Conservation (phyloP, 2,888 invertebrate species). For the Lycia hirtaria region DNA sequence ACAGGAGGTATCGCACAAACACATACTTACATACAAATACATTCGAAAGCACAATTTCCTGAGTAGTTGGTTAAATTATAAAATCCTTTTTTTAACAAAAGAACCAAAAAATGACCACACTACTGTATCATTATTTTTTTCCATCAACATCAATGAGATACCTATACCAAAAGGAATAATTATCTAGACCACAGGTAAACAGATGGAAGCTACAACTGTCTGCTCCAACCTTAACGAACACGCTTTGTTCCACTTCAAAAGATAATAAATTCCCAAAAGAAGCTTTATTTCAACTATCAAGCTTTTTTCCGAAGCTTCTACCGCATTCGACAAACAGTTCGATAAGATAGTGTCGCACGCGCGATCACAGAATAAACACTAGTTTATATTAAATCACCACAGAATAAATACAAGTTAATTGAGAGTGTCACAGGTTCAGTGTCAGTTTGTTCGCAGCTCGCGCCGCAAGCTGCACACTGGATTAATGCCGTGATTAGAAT, state of each 20-base stretch:
- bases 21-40: no score
- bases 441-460: conserved; percentile 40
- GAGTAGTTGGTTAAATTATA: no score
- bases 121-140: no score
- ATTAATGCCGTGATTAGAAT: conserved; percentile 58
- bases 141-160: no score
- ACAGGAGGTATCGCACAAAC: no score
- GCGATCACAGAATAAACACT: conserved; percentile 27
- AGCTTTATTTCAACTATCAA: conserved; percentile 8
- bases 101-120: no score
- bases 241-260: neutral
- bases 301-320: neutral
- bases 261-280: neutral
- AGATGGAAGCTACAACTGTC: no score
- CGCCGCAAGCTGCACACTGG: conserved; percentile 42
- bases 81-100: no score
- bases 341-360: conserved; percentile 33
- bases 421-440: neutral
- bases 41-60: no score
- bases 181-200: no score
- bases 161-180: no score
- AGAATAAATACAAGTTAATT: neutral
- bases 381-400: neutral
- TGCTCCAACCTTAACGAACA: neutral
- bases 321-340: conserved; percentile 21